These are phyloP conservation scores for Tarsius wallacei DNA, from an alignment of 2,797 vertebrate genomes.

Conservation along the genomic window DNA sequence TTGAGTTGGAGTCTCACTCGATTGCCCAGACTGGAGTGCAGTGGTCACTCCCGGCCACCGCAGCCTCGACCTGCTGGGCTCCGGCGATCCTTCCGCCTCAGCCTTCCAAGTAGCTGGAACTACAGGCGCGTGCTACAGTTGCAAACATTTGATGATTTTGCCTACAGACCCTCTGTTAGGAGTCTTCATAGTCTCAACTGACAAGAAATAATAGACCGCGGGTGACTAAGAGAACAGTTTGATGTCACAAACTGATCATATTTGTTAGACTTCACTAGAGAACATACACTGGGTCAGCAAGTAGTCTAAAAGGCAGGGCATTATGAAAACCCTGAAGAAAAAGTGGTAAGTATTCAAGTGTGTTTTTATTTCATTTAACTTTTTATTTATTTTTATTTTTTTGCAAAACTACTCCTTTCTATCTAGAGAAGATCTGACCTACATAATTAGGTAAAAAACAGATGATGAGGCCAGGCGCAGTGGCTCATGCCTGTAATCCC, in stretches of 20 bases:
- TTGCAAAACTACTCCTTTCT: not conserved
- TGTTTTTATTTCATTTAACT: conserved; percentile 4
- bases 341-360: not conserved
- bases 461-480: not conserved
- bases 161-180: not conserved
- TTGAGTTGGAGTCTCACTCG: no score
- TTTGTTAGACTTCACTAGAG: not conserved
- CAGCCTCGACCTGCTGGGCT: no score
- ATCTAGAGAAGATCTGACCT: conserved; percentile 12
- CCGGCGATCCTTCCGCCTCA: no score
- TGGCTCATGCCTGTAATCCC: no score
- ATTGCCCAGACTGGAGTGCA: no score
- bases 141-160: not conserved
- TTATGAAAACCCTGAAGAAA: not conserved
- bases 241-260: not conserved
- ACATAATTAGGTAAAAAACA: not conserved
- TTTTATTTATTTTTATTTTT: not conserved
- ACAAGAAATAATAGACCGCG: not conserved
- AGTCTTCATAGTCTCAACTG: not conserved
- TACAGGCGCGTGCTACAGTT: no score
- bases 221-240: not conserved
- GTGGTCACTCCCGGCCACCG: no score
- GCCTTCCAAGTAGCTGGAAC: no score
- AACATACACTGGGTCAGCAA: not conserved
- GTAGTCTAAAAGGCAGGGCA: not conserved